Conservation (phyloP, 2,797 vertebrate genomes). For the Scleropages formosus region DNA sequence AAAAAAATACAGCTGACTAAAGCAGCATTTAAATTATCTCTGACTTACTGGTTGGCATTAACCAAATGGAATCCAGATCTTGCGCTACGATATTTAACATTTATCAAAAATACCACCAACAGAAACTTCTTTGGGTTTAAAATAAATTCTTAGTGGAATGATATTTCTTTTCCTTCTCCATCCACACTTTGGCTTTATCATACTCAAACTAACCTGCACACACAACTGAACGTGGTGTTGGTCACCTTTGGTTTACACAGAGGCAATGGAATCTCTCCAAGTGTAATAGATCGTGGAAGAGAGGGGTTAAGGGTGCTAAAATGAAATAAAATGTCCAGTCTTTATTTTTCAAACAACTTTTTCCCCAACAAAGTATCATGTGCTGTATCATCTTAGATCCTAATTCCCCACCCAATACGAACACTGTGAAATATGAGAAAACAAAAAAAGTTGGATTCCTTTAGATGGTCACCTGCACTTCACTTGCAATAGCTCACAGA, state of each 20-base stretch:
- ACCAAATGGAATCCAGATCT: constrained; percentile 9
- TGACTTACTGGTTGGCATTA: background rate
- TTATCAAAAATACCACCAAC: constrained; percentile 17
- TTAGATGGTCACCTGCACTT: background rate
- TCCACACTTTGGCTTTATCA: background rate
- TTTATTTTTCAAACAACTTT: background rate
- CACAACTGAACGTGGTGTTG: background rate
- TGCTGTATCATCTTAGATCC: background rate
- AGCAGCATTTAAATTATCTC: constrained; percentile 9
- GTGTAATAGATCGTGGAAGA: background rate
- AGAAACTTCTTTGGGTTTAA: constrained; percentile 3
- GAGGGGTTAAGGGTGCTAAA: background rate
- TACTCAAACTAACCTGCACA: background rate
- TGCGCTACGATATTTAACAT: background rate
- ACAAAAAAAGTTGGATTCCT: background rate
- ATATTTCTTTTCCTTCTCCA: background rate
- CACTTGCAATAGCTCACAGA: background rate
- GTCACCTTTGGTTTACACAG: background rate
- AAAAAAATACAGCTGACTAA: constrained; percentile 17
- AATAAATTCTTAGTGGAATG: background rate
- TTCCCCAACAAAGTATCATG: background rate
- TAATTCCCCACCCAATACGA: background rate
- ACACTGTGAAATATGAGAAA: background rate
- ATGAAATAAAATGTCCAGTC: background rate
- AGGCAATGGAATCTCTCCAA: background rate